phyloP scores from a whole-genome alignment of 1,140 invertebrate species.

The Meloidogyne floridensis region DNA sequence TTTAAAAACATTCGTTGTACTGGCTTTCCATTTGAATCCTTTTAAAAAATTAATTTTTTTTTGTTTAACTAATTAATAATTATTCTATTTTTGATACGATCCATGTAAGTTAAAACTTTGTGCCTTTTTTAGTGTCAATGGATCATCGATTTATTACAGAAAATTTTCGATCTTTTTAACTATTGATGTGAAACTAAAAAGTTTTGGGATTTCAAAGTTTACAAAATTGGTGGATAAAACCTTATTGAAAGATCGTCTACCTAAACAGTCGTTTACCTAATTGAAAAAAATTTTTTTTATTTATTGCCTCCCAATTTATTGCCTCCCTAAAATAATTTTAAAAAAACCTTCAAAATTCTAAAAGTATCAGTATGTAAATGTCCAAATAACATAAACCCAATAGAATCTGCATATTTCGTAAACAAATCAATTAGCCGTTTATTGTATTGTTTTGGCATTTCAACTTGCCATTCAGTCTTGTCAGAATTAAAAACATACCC shows the following conservation, averaged over 20 bases:
- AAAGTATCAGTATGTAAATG: slow-evolving; percentile 64
- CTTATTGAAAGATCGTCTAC: no score
- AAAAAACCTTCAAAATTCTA: slow-evolving; percentile 50
- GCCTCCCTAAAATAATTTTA: neutral
- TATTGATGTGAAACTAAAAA: no score
- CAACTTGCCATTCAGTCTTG: slow-evolving; percentile 35
- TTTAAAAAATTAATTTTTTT: neutral
- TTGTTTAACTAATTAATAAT: neutral
- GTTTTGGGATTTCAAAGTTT: no score
- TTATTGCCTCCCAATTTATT: neutral
- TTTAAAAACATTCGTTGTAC: slow-evolving; percentile 33
- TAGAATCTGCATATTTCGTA: slow-evolving; percentile 43
- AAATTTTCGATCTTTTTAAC: no score
- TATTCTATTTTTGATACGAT: no score
- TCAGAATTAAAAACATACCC: neutral
- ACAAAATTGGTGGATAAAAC: no score
- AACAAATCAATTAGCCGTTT: slow-evolving; percentile 51
- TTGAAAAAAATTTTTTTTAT: no score
- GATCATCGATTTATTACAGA: no score
- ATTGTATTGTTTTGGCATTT: slow-evolving; percentile 57
- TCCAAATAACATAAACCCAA: slow-evolving; percentile 62
- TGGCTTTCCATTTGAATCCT: slow-evolving; percentile 24
- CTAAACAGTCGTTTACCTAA: no score
- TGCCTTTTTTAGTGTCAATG: no score
- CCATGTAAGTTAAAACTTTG: no score